A percentile compares a stretch with the other conserved stretches of the same genome.
Evolutionary conservation across 1,140 invertebrate genomes (phyloP).

Genomic region (Brachionus rotundiformis): DNA sequence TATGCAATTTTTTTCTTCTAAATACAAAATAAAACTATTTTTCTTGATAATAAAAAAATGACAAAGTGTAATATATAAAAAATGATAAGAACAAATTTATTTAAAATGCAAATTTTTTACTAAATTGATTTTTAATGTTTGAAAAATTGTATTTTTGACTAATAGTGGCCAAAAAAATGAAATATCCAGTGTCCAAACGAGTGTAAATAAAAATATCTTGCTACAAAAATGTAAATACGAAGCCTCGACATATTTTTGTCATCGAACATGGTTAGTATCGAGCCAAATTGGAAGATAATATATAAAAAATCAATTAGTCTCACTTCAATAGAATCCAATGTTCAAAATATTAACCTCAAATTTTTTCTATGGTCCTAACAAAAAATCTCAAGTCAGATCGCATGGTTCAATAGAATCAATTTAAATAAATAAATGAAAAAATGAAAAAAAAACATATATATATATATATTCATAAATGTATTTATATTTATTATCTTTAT

Average conservation of each 20-base stretch:
- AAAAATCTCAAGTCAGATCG: background rate
- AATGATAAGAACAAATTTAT: background rate
- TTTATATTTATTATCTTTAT: background rate
- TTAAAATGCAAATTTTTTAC: conserved; percentile 9
- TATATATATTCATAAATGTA: too few species aligned
- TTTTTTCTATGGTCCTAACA: background rate
- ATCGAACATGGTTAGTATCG: background rate
- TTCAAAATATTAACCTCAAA: conserved; percentile 8
- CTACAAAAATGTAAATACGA: background rate
- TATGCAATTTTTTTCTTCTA: too few species aligned
- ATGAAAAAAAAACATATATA: too few species aligned
- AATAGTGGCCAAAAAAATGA: background rate
- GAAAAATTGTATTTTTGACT: conserved; percentile 18
- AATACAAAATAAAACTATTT: too few species aligned
- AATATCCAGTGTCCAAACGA: background rate
- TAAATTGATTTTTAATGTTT: conserved; percentile 25
- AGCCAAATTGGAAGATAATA: conserved; percentile 11
- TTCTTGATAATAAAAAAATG: background rate
- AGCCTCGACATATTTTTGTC: background rate
- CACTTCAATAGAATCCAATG: conserved; percentile 26
- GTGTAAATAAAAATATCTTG: background rate
- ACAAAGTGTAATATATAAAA: background rate
- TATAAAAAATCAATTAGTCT: conserved; percentile 41
- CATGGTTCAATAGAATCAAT: conserved; percentile 42
- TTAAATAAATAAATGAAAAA: conserved; percentile 14